A percentile compares a stretch with the other conserved stretches of the same genome.
Evolutionary conservation across 2,888 invertebrate genomes (phyloP).

Genomic region (Drosophila koepferae): DNA sequence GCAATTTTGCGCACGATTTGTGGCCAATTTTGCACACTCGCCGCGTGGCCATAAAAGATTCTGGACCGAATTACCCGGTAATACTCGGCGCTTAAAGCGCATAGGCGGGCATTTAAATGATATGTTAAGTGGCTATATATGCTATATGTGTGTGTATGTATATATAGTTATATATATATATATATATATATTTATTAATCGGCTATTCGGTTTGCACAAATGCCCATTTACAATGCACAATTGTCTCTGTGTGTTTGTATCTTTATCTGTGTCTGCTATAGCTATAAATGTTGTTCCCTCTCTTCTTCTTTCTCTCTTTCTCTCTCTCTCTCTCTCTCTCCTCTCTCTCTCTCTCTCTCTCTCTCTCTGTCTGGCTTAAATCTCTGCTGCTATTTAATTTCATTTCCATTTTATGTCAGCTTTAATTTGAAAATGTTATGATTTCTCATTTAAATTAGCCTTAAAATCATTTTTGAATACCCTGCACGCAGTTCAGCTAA

Average conservation of each 20-base stretch:
- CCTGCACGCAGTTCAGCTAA: neutral
- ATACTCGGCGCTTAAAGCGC: conserved; percentile 29
- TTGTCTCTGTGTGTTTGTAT: conserved; percentile 11
- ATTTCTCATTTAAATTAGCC: conserved; percentile 35
- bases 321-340: neutral
- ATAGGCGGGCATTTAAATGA: conserved; percentile 62
- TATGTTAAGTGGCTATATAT: conserved; percentile 43
- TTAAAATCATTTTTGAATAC: conserved; percentile 23
- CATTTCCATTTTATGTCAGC: conserved; percentile 44
- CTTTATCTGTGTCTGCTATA: conserved; percentile 22
- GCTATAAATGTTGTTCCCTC: conserved; percentile 15
- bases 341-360: neutral
- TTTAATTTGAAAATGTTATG: conserved; percentile 35
- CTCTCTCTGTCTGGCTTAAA: neutral
- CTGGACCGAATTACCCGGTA: conserved; percentile 35
- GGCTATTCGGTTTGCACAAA: conserved; percentile 53
- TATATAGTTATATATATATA: too few relatives aligned
- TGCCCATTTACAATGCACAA: conserved; percentile 20
- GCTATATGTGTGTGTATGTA: conserved; percentile 23
- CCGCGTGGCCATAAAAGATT: conserved; percentile 51
- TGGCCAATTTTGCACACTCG: conserved; percentile 55
- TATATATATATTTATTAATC: conserved; percentile 64
- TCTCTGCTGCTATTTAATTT: conserved; percentile 45
- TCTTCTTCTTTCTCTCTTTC: neutral
- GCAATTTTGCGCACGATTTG: conserved; percentile 66